Evolutionary conservation across 92 coral and sea anemone genomes (phyloP), one percentile per base, ranked within the genome.

Genomic region (Micromussa lordhowensis): DNA sequence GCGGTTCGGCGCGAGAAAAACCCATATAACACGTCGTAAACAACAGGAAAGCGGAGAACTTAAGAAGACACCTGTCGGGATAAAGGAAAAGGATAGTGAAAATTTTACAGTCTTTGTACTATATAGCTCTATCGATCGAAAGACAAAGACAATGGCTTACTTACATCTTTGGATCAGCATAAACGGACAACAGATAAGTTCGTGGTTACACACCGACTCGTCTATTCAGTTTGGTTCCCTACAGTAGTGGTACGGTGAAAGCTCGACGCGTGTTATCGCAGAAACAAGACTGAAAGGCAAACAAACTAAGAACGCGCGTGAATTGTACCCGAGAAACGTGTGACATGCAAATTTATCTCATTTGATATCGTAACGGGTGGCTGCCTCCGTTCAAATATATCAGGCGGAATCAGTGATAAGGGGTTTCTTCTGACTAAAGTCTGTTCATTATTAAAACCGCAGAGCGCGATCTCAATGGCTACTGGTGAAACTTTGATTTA

Each of bases 361-460:
- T 84, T 84, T 35, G 78, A 77, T 63, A 77, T 69, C 15, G 29
- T 44, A 63, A 77, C 89, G 89, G 89, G 83, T 77, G 83, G 76
- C 59, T 85, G 88, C 32, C 54, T 28, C 51, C 1, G 51, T 9
- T 10, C 17, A 19, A 55, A 79, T 51, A 29, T 4, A 70, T 73
- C 26, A 49, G 30, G 14, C 11, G 36, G 26, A 22, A 29, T 53
- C 80, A 54, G 32, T 13, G 54, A 35, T n/a, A n/a, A 51, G 53
- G 68, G 32, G 26, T 0, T 9, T 10, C 32, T 7, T 63, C 69
- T 63, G 69, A 24, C 10, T 63, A 13, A 63, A 16, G 61, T 1
- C 29, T 66, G 71, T 28, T 66, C 30, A 24, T 22, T 22, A 61
- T 58, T 61, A 61, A 22, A 61, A 24, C 68, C 30, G 14, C 68